Conservation (phyloP, 2,797 vertebrate species). For the Labeo calbasu region DNA sequence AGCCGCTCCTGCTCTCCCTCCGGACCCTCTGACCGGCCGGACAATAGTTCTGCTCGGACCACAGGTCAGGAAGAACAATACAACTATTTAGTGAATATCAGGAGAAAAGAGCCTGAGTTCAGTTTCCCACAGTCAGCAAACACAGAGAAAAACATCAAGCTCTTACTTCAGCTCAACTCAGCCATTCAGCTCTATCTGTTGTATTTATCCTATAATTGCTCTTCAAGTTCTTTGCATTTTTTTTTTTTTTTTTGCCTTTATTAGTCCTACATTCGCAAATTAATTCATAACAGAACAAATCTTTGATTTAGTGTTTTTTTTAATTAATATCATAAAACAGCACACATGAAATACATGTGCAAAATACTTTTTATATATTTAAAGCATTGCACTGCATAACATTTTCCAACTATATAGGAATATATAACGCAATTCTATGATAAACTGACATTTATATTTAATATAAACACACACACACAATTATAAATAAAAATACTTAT, state of each 20-base stretch:
- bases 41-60: conserved; percentile 28
- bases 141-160: not conserved
- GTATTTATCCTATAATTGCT: too few species aligned
- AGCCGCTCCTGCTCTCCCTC: conserved; percentile 53
- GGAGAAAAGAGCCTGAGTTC: not conserved
- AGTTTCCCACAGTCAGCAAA: conserved; percentile 38
- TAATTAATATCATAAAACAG: too few species aligned
- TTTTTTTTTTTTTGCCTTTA: not conserved
- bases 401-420: not conserved
- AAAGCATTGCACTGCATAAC: not conserved
- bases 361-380: not conserved
- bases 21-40: conserved; percentile 66
- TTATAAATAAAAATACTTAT: not conserved
- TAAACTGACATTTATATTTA: not conserved
- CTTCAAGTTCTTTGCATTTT: not conserved
- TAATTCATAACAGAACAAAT: too few species aligned
- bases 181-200: not conserved
- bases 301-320: too few species aligned
- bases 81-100: not conserved
- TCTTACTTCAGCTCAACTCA: not conserved
- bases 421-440: not conserved
- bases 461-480: too few species aligned
- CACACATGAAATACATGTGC: too few species aligned
- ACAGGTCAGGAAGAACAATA: conserved; percentile 30
- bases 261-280: too few species aligned